Conservation (phyloP, 2,113 vertebrate species). For the Willisornis vidua region DNA sequence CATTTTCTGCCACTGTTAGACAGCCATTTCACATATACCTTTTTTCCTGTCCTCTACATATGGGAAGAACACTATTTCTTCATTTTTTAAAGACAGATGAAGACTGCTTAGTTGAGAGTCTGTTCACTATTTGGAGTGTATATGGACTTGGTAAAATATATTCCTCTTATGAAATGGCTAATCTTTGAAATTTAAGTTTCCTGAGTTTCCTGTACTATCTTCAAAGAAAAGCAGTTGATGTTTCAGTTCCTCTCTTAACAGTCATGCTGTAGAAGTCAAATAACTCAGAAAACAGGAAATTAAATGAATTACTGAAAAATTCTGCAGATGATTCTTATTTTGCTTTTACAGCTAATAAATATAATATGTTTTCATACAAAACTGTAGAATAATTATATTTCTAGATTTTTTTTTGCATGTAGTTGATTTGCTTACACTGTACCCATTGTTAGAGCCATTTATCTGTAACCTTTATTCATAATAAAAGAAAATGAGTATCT, state of each 20-base stretch:
- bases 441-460: not conserved
- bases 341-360: slow-evolving; percentile 59
- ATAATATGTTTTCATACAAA: slow-evolving; percentile 16
- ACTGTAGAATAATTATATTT: not conserved
- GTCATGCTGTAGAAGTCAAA: slow-evolving; percentile 50
- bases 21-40: not conserved
- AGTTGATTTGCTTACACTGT: slow-evolving; percentile 12
- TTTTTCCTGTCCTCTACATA: not conserved
- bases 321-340: slow-evolving; percentile 66
- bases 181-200: slow-evolving; percentile 63
- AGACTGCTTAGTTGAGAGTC: not conserved
- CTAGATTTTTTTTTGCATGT: not conserved
- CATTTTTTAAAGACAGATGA: not conserved
- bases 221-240: slow-evolving; percentile 59
- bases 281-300: slow-evolving; percentile 78
- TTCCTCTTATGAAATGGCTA: slow-evolving; percentile 44
- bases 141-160: slow-evolving; percentile 24
- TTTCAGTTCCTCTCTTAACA: not conserved
- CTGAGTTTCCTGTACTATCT: slow-evolving; percentile 64
- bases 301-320: slow-evolving; percentile 68
- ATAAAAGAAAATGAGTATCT: not conserved
- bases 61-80: slow-evolving; percentile 27
- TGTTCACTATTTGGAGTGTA: slow-evolving; percentile 32
- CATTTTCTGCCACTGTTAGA: slow-evolving; percentile 29
- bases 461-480: not conserved